phyloP scores from a whole-genome alignment of 2,888 invertebrate genomes.

The Osmoderma eremita region DNA sequence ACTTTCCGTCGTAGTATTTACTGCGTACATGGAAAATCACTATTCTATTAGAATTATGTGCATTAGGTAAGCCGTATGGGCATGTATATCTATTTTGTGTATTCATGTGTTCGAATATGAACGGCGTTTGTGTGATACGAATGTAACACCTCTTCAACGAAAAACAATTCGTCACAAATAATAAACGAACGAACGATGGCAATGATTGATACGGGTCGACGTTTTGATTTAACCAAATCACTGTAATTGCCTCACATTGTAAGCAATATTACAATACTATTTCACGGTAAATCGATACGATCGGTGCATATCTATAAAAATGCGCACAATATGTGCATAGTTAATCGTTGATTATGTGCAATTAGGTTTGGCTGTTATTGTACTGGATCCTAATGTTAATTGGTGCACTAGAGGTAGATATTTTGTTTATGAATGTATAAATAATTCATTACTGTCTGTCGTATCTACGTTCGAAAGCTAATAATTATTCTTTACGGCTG shows the following conservation, averaged over 20 bases:
- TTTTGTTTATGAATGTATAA: constrained; percentile 5
- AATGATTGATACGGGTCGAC: constrained; percentile 7
- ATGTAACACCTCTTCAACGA: background rate
- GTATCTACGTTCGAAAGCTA: background rate
- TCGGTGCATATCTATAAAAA: too few species aligned
- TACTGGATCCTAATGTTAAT: background rate
- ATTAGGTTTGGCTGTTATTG: background rate
- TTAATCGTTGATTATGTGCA: too few species aligned
- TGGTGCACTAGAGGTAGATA: background rate
- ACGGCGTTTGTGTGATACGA: background rate
- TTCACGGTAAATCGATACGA: background rate
- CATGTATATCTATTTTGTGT: background rate
- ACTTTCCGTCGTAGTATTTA: too few species aligned
- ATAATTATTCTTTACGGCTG: constrained; percentile 1
- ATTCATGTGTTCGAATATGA: background rate
- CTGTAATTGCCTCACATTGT: background rate
- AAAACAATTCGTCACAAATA: constrained; percentile 11
- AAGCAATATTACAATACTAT: background rate
- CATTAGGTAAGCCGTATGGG: too few species aligned
- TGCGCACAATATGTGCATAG: too few species aligned
- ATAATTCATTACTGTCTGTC: constrained; percentile 10
- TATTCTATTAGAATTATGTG: too few species aligned
- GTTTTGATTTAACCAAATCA: background rate
- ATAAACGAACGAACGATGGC: background rate
- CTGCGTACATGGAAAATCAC: too few species aligned